Percentiles rank a stretch among this genome's conserved stretches.
These are phyloP conservation scores for Tanytarsus gracilentus DNA, from an alignment of 2,888 invertebrate genomes.

Conservation along the genomic window DNA sequence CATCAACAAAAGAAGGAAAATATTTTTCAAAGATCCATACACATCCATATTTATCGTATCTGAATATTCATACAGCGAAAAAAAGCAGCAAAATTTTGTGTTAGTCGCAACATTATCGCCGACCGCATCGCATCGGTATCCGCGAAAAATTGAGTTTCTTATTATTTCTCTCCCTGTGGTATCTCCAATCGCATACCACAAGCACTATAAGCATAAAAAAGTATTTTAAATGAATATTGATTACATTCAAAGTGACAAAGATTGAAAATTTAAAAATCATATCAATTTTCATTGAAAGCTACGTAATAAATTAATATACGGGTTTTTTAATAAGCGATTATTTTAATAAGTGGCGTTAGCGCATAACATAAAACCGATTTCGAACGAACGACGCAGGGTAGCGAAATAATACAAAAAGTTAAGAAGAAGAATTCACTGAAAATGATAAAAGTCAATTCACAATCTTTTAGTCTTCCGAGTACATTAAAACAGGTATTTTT, in stretches of 20 bases:
- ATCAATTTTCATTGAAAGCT: too few relatives aligned
- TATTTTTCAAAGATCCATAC: conserved; percentile 4
- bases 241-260: too few relatives aligned
- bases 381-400: not conserved
- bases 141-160: conserved; percentile 5
- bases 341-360: too few relatives aligned
- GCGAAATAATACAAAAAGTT: too few relatives aligned
- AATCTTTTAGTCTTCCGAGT: conserved; percentile 34
- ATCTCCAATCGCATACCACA: not conserved
- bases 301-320: too few relatives aligned
- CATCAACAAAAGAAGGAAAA: too few relatives aligned
- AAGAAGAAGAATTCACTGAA: too few relatives aligned
- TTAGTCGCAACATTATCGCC: conserved; percentile 26
- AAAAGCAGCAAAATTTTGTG: not conserved
- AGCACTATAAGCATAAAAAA: too few relatives aligned
- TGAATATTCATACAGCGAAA: conserved; percentile 24
- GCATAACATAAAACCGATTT: not conserved
- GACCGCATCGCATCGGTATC: conserved; percentile 9
- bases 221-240: too few relatives aligned
- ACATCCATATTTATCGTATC: not conserved
- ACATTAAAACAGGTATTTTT: conserved; percentile 34
- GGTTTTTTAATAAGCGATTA: too few relatives aligned
- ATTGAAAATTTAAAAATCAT: too few relatives aligned
- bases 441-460: conserved; percentile 35
- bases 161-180: not conserved